Conservation (phyloP, 2,113 vertebrate genomes). For the Anoplopoma fimbria region DNA sequence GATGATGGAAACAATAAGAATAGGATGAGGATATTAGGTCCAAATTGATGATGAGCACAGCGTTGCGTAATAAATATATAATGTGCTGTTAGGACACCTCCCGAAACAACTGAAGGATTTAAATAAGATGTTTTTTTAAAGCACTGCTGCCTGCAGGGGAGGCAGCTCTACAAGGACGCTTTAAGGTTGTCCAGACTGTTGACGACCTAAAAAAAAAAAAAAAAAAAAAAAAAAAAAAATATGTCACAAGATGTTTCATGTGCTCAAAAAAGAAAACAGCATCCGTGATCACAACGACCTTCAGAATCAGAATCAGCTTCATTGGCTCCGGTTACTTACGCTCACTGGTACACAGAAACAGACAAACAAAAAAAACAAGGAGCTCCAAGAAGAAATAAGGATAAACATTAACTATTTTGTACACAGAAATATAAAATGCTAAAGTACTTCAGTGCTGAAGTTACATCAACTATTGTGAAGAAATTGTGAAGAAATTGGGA, state of each 20-base stretch:
- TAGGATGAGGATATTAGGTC: constrained; percentile 42
- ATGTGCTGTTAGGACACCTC: constrained; percentile 3
- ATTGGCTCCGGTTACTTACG: too few species aligned
- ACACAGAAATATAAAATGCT: too few species aligned
- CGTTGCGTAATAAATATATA: constrained; percentile 38
- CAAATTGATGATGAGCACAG: constrained; percentile 14
- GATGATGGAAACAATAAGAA: constrained; percentile 43
- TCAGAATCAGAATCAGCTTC: too few species aligned
- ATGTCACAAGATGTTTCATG: too few species aligned
- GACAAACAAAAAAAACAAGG: too few species aligned
- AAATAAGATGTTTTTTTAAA: constrained; percentile 17
- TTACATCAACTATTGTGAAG: constrained; percentile 9
- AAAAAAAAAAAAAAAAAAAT: neutral
- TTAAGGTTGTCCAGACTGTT: constrained; percentile 4
- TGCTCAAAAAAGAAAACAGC: neutral
- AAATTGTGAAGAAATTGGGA: neutral
- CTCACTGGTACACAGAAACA: too few species aligned
- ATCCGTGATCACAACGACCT: constrained; percentile 2
- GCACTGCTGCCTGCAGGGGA: neutral
- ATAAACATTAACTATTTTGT: too few species aligned
- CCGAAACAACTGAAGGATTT: constrained; percentile 16
- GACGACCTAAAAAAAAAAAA: constrained; percentile 7
- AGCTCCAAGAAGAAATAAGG: too few species aligned
- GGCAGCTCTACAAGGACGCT: neutral
- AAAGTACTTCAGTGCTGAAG: constrained; percentile 3